These are phyloP conservation scores for Listrodromus nycthemerus DNA, from an alignment of 2,888 invertebrate species.

Conservation along the genomic window DNA sequence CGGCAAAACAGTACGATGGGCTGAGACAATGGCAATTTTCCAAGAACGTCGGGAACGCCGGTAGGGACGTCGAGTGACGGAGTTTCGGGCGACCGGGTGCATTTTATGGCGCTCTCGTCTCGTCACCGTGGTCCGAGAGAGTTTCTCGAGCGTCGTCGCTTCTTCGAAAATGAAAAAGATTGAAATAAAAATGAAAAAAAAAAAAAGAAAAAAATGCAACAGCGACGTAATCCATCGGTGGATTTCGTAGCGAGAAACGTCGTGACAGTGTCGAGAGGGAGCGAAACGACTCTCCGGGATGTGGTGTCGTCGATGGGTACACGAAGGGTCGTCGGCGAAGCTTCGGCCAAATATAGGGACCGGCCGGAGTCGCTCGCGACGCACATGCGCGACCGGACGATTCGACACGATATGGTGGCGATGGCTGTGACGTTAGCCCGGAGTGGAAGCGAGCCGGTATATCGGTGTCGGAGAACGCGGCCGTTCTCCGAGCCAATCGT, in stretches of 20 bases:
- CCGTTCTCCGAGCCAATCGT: constrained; percentile 52
- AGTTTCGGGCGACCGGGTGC: too few relatives aligned
- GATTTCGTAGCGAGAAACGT: neutral
- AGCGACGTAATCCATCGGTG: neutral
- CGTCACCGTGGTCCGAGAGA: too few relatives aligned
- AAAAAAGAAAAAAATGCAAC: too few relatives aligned
- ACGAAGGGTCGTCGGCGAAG: constrained; percentile 26
- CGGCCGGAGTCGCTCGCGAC: neutral
- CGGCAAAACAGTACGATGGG: too few relatives aligned
- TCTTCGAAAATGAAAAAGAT: too few relatives aligned
- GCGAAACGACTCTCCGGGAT: constrained; percentile 16
- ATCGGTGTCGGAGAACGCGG: constrained; percentile 52
- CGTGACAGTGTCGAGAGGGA: constrained; percentile 34
- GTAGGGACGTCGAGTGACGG: too few relatives aligned
- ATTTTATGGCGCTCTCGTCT: too few relatives aligned
- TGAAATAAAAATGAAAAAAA: neutral
- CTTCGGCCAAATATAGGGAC: constrained; percentile 44
- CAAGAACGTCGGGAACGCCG: too few relatives aligned
- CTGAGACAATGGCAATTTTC: too few relatives aligned
- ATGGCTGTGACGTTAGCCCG: constrained; percentile 32
- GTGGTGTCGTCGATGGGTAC: too few relatives aligned
- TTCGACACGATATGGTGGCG: too few relatives aligned
- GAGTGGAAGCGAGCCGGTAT: constrained; percentile 4
- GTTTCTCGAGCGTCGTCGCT: too few relatives aligned
- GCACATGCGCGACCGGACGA: constrained; percentile 51